phyloP scores from a whole-genome alignment of 37 sponge, comb jelly and placozoan genomes.

The Crambe crambe region DNA sequence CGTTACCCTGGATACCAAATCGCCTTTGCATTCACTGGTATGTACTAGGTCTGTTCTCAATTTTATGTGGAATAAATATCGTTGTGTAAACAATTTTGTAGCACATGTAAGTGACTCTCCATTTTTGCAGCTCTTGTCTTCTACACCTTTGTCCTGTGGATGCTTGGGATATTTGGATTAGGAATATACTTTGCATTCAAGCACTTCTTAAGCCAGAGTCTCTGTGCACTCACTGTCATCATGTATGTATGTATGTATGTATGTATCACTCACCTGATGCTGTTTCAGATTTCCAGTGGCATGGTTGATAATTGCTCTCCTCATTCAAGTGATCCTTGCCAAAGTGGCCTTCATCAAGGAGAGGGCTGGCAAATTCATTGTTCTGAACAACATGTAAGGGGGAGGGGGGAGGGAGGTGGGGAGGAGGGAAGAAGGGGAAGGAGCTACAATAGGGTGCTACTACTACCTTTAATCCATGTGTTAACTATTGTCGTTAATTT shows the following conservation, averaged over 20 bases:
- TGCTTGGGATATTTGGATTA: neutral
- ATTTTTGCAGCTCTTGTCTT: neutral
- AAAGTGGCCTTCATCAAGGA: too few relatives aligned
- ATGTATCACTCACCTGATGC: too few relatives aligned
- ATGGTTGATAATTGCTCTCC: too few relatives aligned
- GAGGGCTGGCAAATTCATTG: too few relatives aligned
- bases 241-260: neutral
- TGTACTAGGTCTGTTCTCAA: too few relatives aligned
- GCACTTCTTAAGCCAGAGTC: neutral
- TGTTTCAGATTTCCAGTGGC: too few relatives aligned
- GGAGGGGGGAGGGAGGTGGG: neutral
- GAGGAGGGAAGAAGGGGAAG: neutral
- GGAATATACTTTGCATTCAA: neutral
- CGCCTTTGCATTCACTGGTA: slow-evolving; percentile 7
- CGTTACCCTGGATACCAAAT: slow-evolving; percentile 19
- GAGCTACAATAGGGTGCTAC: too few relatives aligned
- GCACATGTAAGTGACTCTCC: neutral
- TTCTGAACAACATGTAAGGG: neutral
- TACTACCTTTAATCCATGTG: too few relatives aligned
- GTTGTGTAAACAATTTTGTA: too few relatives aligned
- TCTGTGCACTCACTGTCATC: neutral
- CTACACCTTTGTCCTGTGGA: neutral
- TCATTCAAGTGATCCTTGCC: too few relatives aligned
- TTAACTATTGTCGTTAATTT: neutral
- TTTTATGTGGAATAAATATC: too few relatives aligned